Conservation (phyloP, 2,113 vertebrate species). For the Melanocharis versteri region DNA sequence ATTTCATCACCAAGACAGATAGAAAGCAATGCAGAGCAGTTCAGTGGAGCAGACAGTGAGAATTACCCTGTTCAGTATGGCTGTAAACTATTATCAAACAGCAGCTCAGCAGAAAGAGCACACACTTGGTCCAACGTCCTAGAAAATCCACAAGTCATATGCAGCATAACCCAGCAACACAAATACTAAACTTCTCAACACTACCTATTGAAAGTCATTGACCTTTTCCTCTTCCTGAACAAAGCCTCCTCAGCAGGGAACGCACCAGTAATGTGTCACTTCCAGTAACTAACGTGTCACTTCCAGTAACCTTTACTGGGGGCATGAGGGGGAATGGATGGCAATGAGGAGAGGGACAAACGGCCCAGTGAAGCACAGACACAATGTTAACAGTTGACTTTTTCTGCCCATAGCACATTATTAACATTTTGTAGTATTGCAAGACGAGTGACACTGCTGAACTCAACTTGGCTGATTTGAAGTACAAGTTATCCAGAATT, state of each 20-base stretch:
- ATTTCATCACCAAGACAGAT: neutral
- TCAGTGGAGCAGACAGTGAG: neutral
- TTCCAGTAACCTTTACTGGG: neutral
- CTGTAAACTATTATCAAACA: neutral
- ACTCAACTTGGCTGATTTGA: neutral
- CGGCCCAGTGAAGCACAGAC: neutral
- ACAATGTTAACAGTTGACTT: neutral
- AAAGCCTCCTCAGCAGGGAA: neutral
- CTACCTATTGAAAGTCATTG: neutral
- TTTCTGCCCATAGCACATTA: neutral
- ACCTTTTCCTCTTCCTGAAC: neutral
- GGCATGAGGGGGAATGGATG: accelerated
- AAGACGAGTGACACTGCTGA: neutral
- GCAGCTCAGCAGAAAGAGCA: neutral
- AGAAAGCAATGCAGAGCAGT: neutral
- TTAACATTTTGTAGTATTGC: neutral
- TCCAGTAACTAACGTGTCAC: neutral
- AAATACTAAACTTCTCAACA: neutral
- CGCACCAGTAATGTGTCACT: neutral
- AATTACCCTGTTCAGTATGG: neutral
- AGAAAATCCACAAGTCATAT: neutral
- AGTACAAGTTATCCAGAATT: neutral
- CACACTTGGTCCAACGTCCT: neutral
- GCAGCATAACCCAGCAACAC: neutral
- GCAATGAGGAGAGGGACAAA: neutral